phyloP scores from a whole-genome alignment of 2,797 vertebrate species.

The Eospalax fontanierii region DNA sequence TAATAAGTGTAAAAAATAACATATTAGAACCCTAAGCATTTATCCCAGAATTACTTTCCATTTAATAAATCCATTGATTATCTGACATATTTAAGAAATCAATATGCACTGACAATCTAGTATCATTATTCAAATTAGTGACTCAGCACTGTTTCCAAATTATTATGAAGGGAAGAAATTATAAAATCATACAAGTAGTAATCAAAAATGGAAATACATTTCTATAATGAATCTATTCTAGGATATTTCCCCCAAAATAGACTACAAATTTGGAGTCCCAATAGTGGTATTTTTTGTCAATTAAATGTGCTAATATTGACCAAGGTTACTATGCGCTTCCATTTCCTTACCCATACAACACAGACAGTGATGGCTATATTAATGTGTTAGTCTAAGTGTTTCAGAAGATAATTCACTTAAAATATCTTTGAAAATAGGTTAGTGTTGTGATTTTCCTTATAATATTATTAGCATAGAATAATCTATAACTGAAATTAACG shows the following conservation, averaged over 20 bases:
- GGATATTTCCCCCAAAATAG: neutral
- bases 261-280: neutral
- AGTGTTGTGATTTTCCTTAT: constrained; percentile 11
- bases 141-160: constrained; percentile 40
- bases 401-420: neutral
- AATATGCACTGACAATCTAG: neutral
- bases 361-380: neutral
- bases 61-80: constrained; percentile 37
- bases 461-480: neutral
- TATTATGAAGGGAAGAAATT: neutral
- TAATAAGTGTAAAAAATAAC: neutral
- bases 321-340: neutral
- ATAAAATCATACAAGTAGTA: neutral
- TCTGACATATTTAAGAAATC: neutral
- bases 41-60: neutral
- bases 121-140: constrained; percentile 10
- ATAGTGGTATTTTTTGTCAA: neutral
- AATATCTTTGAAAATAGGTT: neutral
- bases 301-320: neutral
- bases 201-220: constrained; percentile 35
- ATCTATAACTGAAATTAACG: neutral
- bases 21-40: neutral
- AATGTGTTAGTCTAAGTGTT: neutral
- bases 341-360: neutral
- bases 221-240: neutral